A percentile compares a stretch with the other conserved stretches of the same genome.
Conservation (phyloP, 2,888 invertebrate genomes). For the Microplitis manilae region DNA sequence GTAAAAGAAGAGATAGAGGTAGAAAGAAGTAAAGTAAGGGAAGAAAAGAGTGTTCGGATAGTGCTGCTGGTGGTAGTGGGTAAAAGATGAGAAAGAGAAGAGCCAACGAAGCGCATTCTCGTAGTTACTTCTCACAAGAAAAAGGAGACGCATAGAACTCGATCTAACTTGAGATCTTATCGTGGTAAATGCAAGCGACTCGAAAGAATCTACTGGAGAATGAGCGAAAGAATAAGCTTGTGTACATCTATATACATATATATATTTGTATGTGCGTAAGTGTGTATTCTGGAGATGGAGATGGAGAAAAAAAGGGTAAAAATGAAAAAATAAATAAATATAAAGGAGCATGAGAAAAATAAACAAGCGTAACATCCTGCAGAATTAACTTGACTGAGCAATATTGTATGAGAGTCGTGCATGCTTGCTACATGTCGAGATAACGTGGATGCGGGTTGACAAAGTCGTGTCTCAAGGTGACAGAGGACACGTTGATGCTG, state of each 20-base stretch:
- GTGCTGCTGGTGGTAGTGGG: not conserved
- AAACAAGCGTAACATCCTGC: slow-evolving; percentile 21
- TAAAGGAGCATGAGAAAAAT: slow-evolving; percentile 27
- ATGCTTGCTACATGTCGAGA: slow-evolving; percentile 26
- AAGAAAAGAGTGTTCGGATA: not conserved
- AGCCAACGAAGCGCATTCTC: slow-evolving; percentile 28
- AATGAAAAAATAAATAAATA: slow-evolving; percentile 27
- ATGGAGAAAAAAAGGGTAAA: slow-evolving; percentile 9
- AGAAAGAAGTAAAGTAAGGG: slow-evolving; percentile 6
- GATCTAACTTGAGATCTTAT: slow-evolving; percentile 44
- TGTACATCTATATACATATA: not conserved
- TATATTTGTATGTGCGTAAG: not conserved
- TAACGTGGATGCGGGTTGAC: slow-evolving; percentile 37
- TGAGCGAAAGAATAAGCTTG: not conserved
- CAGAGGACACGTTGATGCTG: slow-evolving; percentile 15
- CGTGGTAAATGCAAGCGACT: slow-evolving; percentile 41
- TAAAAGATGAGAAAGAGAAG: slow-evolving; percentile 22
- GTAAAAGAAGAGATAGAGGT: slow-evolving; percentile 11
- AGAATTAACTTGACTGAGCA: slow-evolving; percentile 26
- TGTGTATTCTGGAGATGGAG: not conserved
- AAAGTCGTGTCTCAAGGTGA: slow-evolving; percentile 23
- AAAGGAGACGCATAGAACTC: slow-evolving; percentile 37
- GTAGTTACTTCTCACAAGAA: slow-evolving; percentile 13
- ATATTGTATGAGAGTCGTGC: slow-evolving; percentile 28
- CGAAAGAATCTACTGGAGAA: slow-evolving; percentile 34